Conservation (phyloP, 2,113 vertebrate species). For the Pterocles burchelli region DNA sequence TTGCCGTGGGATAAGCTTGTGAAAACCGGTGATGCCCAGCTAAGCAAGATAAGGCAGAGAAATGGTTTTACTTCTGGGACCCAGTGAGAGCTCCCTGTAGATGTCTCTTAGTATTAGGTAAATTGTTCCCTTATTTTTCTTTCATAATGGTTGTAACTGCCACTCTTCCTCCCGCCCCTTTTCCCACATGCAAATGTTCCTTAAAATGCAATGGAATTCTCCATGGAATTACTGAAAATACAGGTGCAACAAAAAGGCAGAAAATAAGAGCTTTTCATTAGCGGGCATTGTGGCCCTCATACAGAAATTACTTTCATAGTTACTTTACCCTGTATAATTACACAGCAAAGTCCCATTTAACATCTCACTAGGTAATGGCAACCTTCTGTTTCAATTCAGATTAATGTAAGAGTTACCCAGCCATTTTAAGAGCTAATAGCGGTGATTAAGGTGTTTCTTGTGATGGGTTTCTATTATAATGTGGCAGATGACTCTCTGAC, state of each 20-base stretch:
- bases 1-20: rapidly evolving
- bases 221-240: constrained; percentile 20
- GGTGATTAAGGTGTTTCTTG: constrained; percentile 46
- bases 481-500: constrained; percentile 10
- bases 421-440: constrained; percentile 57
- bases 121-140: background rate
- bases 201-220: background rate
- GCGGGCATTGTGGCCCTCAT: background rate
- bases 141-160: background rate
- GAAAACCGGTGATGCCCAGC: background rate
- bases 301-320: background rate
- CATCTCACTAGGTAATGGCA: background rate
- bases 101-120: background rate
- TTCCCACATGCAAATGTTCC: background rate
- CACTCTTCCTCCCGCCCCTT: background rate
- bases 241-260: constrained; percentile 24
- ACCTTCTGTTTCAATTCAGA: constrained; percentile 54
- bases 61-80: background rate
- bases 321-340: constrained; percentile 25
- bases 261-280: constrained; percentile 52
- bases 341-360: constrained; percentile 30
- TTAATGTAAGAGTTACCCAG: constrained; percentile 45
- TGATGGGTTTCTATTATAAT: background rate
- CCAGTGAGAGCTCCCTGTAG: background rate
- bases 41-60: background rate